Evolutionary conservation across 1,140 invertebrate genomes (phyloP).

Genomic region (Drosophila melanogaster): DNA sequence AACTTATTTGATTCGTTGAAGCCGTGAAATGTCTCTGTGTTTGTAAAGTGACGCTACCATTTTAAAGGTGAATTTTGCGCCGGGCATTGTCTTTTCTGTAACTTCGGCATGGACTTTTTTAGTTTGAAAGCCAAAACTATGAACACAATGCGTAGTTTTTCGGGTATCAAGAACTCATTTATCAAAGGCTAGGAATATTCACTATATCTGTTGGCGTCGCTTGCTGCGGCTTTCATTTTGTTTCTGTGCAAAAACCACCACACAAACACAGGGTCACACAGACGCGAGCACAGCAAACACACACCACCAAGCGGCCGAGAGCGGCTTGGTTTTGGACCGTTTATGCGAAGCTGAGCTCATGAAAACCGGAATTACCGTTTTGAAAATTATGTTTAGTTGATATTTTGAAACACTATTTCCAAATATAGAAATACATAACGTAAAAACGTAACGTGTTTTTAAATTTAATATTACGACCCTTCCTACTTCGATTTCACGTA

Average conservation of each 20-base stretch:
- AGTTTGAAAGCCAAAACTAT: not conserved
- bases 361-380: not conserved
- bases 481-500: not conserved
- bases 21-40: conserved; percentile 26
- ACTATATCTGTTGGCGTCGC: conserved; percentile 48
- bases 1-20: conserved; percentile 16
- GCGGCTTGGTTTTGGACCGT: conserved; percentile 15
- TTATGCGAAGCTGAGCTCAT: not conserved
- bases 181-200: conserved; percentile 11
- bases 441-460: too few species aligned
- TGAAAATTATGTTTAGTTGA: too few species aligned
- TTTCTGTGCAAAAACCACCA: conserved; percentile 80
- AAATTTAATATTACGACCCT: not conserved
- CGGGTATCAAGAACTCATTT: not conserved
- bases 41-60: conserved; percentile 66
- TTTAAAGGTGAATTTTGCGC: conserved; percentile 43
- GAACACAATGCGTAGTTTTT: not conserved
- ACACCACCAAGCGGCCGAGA: conserved; percentile 46
- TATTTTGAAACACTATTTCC: too few species aligned
- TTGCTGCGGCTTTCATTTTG: conserved; percentile 75
- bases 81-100: conserved; percentile 21
- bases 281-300: conserved; percentile 35
- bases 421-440: too few species aligned
- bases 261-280: conserved; percentile 38
- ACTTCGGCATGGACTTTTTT: not conserved